Percentiles rank a stretch among this genome's conserved stretches.
These are phyloP conservation scores for Camptogramma bilineatum DNA, from an alignment of 2,888 invertebrate species.

Conservation along the genomic window DNA sequence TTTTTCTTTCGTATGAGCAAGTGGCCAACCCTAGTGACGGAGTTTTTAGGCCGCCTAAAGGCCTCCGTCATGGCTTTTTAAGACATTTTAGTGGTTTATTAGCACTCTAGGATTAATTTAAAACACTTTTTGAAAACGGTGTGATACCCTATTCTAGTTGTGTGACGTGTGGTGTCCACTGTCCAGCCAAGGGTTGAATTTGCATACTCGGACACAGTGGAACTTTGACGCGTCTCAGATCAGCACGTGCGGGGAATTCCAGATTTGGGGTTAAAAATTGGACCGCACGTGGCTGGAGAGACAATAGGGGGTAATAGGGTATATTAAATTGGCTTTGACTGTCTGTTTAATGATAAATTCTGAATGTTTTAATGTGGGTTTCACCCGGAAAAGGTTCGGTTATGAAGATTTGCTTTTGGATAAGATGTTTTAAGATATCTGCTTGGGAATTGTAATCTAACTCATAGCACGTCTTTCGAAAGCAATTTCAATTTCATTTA, in stretches of 20 bases:
- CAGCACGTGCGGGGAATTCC: constrained; percentile 42
- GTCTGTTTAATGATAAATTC: background rate
- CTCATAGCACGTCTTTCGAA: too few species aligned
- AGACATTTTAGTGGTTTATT: too few species aligned
- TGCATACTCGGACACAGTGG: constrained; percentile 20
- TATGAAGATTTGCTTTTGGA: background rate
- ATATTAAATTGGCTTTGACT: constrained; percentile 25
- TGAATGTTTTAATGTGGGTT: background rate
- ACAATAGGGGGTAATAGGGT: constrained; percentile 25
- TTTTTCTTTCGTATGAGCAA: too few species aligned
- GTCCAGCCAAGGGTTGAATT: constrained; percentile 17
- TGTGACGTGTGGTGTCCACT: background rate
- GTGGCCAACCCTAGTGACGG: too few species aligned
- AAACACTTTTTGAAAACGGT: too few species aligned
- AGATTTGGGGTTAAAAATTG: constrained; percentile 28
- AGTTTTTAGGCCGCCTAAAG: too few species aligned
- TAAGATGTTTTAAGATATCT: too few species aligned
- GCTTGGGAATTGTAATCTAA: too few species aligned
- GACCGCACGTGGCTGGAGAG: constrained; percentile 25
- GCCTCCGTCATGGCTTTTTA: too few species aligned
- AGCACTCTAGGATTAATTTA: too few species aligned
- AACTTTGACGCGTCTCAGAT: constrained; percentile 44
- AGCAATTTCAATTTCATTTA: too few species aligned
- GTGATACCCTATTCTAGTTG: too few species aligned
- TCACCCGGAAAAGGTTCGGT: background rate